Conservation (phyloP, 2,113 vertebrate species). For the Cyanoderma ruficeps region DNA sequence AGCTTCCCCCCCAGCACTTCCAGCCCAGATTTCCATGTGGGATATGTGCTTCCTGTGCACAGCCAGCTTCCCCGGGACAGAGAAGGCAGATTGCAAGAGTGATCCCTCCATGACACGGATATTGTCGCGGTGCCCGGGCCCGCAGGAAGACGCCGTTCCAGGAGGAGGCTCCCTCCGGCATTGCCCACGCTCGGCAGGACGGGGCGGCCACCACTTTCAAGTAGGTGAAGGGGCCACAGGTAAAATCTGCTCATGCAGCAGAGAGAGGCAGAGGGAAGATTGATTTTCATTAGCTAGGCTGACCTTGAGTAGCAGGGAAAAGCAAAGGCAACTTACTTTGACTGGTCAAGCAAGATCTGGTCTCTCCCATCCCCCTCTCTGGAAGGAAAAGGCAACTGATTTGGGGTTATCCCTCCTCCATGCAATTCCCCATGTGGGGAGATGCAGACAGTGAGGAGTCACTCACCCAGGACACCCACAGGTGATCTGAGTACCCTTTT, state of each 20-base stretch:
- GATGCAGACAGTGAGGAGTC: neutral
- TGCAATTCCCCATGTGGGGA: neutral
- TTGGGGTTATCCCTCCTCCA: neutral
- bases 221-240: constrained; percentile 47
- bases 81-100: neutral
- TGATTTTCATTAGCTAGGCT: constrained; percentile 61
- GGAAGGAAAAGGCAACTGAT: neutral
- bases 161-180: neutral
- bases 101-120: neutral
- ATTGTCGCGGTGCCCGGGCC: neutral
- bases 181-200: neutral
- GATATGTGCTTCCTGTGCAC: neutral
- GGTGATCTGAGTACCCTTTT: neutral
- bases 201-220: neutral
- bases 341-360: constrained; percentile 22
- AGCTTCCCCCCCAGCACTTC: neutral
- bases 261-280: constrained; percentile 47
- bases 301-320: constrained; percentile 57
- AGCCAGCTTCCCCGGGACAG: neutral
- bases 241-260: constrained; percentile 54
- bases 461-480: neutral
- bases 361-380: constrained; percentile 25
- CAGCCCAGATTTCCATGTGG: fast-evolving
- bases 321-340: constrained; percentile 59
- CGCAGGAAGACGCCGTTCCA: neutral